Conservation (phyloP, 2,888 invertebrate species). For the Kryphioiulus occultus region DNA sequence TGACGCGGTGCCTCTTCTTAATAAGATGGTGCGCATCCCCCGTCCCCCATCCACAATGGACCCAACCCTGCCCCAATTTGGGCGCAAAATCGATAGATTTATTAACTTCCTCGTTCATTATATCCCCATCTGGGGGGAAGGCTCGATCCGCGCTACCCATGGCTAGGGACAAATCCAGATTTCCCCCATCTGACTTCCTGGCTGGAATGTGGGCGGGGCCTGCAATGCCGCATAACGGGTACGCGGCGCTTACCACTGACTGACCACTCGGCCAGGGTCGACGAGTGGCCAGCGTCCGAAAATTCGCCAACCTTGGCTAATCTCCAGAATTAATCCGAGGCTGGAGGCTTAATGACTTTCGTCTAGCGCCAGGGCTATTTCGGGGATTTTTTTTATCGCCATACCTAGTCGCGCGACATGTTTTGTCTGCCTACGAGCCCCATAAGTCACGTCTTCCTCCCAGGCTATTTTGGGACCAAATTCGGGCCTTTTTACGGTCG, state of each 20-base stretch:
- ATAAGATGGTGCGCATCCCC: neutral
- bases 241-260: neutral
- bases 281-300: neutral
- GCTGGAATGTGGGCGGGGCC: neutral
- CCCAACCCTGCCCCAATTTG: constrained; percentile 23
- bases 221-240: neutral
- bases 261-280: constrained; percentile 23
- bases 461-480: neutral
- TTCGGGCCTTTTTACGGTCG: neutral
- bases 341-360: constrained; percentile 9
- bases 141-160: neutral
- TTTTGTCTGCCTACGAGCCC: neutral
- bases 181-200: neutral
- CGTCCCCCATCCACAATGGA: constrained; percentile 15
- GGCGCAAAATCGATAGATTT: constrained; percentile 6
- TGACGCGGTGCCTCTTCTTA: neutral
- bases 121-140: neutral
- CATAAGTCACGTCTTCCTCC: neutral
- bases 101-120: constrained; percentile 23
- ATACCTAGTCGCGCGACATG: neutral
- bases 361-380: constrained; percentile 4
- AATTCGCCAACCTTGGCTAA: neutral
- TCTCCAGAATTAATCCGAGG: neutral
- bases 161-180: neutral
- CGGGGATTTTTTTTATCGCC: neutral